Conservation (phyloP, 2,888 invertebrate species). For the Euspilapteryx auroguttella region DNA sequence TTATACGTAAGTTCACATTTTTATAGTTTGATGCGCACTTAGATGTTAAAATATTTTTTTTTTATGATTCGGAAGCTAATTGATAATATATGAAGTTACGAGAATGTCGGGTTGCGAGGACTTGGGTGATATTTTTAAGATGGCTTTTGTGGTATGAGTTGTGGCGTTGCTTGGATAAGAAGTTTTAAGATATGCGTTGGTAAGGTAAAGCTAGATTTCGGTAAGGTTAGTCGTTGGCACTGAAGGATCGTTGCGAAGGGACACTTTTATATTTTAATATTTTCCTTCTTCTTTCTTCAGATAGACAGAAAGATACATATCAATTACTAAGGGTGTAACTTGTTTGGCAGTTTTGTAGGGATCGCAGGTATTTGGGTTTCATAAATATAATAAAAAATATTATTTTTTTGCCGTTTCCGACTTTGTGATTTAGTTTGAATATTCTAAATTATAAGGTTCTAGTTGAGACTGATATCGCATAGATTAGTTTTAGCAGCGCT, state of each 20-base stretch:
- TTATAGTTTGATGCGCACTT: constrained; percentile 51
- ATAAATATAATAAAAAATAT: too few species aligned
- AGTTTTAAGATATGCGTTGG: not conserved
- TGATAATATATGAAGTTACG: constrained; percentile 32
- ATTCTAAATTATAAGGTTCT: constrained; percentile 59
- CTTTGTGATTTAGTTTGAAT: constrained; percentile 60
- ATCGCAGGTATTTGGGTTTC: constrained; percentile 33
- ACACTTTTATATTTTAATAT: constrained; percentile 29
- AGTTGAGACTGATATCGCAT: constrained; percentile 61
- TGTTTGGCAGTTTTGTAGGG: constrained; percentile 32
- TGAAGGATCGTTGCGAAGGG: constrained; percentile 47
- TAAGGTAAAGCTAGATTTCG: constrained; percentile 28
- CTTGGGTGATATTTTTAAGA: constrained; percentile 19
- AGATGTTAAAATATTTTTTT: constrained; percentile 31
- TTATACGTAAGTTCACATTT: constrained; percentile 49
- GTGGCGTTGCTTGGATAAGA: too few species aligned
- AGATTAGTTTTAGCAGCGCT: constrained; percentile 61
- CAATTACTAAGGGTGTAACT: constrained; percentile 39
- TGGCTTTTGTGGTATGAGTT: not conserved
- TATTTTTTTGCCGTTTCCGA: constrained; percentile 56
- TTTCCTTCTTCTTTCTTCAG: constrained; percentile 29
- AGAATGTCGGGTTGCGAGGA: constrained; percentile 39
- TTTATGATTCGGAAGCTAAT: constrained; percentile 47
- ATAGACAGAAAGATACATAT: constrained; percentile 57
- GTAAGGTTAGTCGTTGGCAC: constrained; percentile 41